Evolutionary conservation across 2,888 invertebrate genomes (phyloP).

Genomic region (Amorpha juglandis): DNA sequence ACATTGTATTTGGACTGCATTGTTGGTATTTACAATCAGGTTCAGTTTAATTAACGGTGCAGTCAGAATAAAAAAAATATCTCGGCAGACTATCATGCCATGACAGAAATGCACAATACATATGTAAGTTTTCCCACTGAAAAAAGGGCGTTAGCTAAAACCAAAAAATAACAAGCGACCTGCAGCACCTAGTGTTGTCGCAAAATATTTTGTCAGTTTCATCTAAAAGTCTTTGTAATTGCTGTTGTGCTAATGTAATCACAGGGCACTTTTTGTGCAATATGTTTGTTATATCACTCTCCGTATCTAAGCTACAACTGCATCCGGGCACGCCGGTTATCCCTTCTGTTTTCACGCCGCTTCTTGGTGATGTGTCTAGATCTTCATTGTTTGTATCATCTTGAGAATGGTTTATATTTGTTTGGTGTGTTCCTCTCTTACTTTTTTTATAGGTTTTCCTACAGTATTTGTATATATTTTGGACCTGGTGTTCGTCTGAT

Average conservation of each 20-base stretch:
- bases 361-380: conserved; percentile 52
- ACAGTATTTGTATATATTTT: conserved; percentile 68
- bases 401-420: conserved; percentile 44
- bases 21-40: no score
- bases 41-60: no score
- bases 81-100: no score
- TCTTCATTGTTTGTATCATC: conserved; percentile 48
- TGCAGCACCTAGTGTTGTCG: conserved; percentile 64
- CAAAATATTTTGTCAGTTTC: conserved; percentile 67
- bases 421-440: conserved; percentile 48
- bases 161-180: conserved; percentile 45
- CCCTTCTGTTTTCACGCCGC: conserved; percentile 43
- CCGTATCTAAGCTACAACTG: conserved; percentile 63
- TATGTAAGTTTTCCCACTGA: background rate
- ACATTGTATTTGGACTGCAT: no score
- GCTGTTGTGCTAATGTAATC: conserved; percentile 70
- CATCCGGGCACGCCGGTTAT: conserved; percentile 47
- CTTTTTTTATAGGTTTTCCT: conserved; percentile 69
- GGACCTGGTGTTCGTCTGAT: conserved; percentile 67
- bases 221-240: conserved; percentile 66
- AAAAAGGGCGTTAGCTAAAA: background rate
- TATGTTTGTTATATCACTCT: conserved; percentile 67
- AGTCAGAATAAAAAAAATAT: no score
- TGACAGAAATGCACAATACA: no score
- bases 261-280: conserved; percentile 76